Evolutionary conservation across 2,888 invertebrate species (phyloP).

Genomic region (Drosophila antonietae): DNA sequence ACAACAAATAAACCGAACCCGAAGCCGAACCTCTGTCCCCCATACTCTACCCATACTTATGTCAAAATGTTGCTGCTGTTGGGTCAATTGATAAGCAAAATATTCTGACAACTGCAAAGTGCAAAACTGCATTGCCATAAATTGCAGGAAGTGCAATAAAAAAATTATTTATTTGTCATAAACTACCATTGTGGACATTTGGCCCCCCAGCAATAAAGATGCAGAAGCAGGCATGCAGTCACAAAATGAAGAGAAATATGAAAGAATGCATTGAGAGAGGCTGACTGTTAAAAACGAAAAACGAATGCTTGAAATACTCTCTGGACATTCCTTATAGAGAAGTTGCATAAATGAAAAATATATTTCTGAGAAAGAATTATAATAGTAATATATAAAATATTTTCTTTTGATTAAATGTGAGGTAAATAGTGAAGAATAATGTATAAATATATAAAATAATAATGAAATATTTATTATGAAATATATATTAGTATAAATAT

Average conservation of each 20-base stretch:
- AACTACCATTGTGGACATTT: slow-evolving; percentile 52
- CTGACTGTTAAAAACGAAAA: not conserved
- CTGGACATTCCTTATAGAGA: not conserved
- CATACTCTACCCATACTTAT: not conserved
- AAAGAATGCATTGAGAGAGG: slow-evolving; percentile 22
- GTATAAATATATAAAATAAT: no score
- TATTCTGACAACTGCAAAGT: slow-evolving; percentile 36
- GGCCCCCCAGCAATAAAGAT: slow-evolving; percentile 45
- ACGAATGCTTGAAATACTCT: not conserved
- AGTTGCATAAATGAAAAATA: not conserved
- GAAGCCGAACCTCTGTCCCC: not conserved
- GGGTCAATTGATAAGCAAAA: slow-evolving; percentile 61
- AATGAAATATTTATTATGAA: no score
- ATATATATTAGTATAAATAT: no score
- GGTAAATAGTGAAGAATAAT: no score
- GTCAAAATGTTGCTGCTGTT: slow-evolving; percentile 17
- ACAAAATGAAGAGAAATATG: slow-evolving; percentile 20
- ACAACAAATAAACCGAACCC: slow-evolving; percentile 39
- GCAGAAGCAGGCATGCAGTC: slow-evolving; percentile 16
- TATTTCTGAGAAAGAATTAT: not conserved
- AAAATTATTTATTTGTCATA: slow-evolving; percentile 69
- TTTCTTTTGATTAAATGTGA: not conserved
- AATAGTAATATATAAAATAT: not conserved
- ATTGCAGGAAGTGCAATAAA: slow-evolving; percentile 72
- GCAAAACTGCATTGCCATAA: slow-evolving; percentile 66